Percentiles rank a stretch among this genome's conserved stretches.
phyloP scores from a whole-genome alignment of 2,888 invertebrate genomes.

The Agapostemon virescens region DNA sequence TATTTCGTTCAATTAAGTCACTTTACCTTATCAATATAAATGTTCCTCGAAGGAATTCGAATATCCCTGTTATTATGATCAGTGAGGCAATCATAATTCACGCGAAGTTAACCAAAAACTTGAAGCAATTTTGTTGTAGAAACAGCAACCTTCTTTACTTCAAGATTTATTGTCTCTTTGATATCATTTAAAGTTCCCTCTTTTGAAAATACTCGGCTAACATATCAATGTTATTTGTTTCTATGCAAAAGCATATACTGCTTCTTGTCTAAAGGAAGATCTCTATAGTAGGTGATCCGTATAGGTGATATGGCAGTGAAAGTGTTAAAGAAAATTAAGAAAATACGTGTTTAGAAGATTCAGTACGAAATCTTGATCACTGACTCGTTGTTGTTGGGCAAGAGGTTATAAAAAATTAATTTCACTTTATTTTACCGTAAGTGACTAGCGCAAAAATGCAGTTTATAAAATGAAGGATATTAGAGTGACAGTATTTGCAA shows the following conservation, averaged over 20 bases:
- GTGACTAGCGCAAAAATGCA: too few species aligned
- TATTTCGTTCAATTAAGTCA: not conserved
- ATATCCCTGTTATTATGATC: not conserved
- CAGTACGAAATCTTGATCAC: too few species aligned
- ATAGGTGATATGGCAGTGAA: too few species aligned
- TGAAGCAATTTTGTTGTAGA: not conserved
- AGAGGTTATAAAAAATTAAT: too few species aligned
- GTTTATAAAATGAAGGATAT: not conserved
- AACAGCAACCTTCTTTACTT: not conserved
- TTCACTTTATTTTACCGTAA: too few species aligned
- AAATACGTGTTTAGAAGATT: too few species aligned
- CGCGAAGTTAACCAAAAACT: slow-evolving; percentile 7
- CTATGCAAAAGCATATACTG: slow-evolving; percentile 24
- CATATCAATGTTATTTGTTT: not conserved
- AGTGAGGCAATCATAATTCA: not conserved
- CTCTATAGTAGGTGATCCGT: too few species aligned
- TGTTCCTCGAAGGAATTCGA: not conserved
- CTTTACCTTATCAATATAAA: not conserved
- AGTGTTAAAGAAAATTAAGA: too few species aligned
- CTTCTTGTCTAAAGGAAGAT: slow-evolving; percentile 4
- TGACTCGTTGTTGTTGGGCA: too few species aligned
- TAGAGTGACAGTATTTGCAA: not conserved
- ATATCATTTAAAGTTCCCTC: slow-evolving; percentile 9
- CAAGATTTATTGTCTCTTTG: slow-evolving; percentile 8
- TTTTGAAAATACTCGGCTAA: not conserved